Conservation (phyloP, 2,797 vertebrate species). For the Rhinophrynus dorsalis region DNA sequence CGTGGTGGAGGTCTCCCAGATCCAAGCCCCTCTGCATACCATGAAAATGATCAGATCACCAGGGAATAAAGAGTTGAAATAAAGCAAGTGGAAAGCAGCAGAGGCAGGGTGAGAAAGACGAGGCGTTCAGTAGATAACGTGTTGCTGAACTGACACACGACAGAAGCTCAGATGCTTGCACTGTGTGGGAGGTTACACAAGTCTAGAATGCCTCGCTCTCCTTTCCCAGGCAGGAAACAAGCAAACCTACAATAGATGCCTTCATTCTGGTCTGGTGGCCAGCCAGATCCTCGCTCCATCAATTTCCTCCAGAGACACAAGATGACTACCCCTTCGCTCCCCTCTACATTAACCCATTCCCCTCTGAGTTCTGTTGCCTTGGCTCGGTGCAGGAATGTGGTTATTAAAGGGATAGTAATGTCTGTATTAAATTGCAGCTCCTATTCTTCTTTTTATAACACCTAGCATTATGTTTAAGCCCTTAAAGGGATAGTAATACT, state of each 20-base stretch:
- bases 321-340: conserved; percentile 21
- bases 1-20: too few relatives aligned
- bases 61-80: conserved; percentile 14
- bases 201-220: conserved; percentile 54
- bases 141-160: conserved; percentile 59
- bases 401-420: too few relatives aligned
- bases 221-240: conserved; percentile 64
- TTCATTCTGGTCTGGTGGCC: conserved; percentile 52
- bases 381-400: conserved; percentile 6
- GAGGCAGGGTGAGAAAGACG: conserved; percentile 37
- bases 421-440: too few relatives aligned
- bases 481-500: too few relatives aligned
- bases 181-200: conserved; percentile 55
- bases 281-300: conserved; percentile 19
- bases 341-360: conserved; percentile 3
- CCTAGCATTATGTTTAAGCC: too few relatives aligned
- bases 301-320: conserved; percentile 34
- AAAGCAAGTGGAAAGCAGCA: conserved; percentile 22
- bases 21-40: too few relatives aligned
- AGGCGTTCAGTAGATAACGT: conserved; percentile 45
- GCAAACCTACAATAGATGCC: conserved; percentile 53
- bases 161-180: conserved; percentile 56
- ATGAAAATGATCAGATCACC: too few relatives aligned
- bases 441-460: too few relatives aligned
- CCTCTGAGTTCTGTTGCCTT: conserved; percentile 6